Base-by-base conservation (phyloP, 2,797 vertebrate genomes). In the Ctenosaura bakeri region DNA sequence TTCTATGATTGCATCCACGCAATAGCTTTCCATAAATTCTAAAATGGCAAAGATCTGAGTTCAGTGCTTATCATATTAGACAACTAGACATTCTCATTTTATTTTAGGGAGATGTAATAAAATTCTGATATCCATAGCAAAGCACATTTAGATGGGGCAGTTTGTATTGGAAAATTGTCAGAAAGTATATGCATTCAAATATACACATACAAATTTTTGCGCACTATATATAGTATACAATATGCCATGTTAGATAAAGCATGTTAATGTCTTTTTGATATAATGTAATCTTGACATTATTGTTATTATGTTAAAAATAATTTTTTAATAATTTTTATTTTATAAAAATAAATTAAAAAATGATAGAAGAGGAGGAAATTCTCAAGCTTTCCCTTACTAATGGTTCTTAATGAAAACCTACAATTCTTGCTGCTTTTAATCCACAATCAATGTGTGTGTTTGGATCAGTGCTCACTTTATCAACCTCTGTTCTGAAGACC, bases 11-110 rank as follows among this genome's bases (percentile, higher is more conserved):
- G 59, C 26, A 86, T 26, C n/a, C 2, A 78, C 6, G 38, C 73
- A 32, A 87, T 16, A 62, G 10, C n/a, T 93, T 92, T 59, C 84
- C 71, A 64, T 88, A 10, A 80, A 8, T 85, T 26, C 74, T 89
- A 74, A 91, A 93, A 46, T 0, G 74, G 74, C 1, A 1, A 35
- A 16, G 20, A 42, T 0, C 22, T 74, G n/a, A 14, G 22, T 32
- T 62, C 50, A 10, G 14, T 74, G 12, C 26, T 24, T 46, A 71
- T 35, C 3, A 1, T 13, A 4, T 35, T 54, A 5, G 8, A 12
- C 26, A 50, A 84, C 20, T 6, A 50, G 10, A 86, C 73, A 71
- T 24, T 24, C 12, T 42, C 71, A 12, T 74, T 38, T 71, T 64
- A 20, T 42, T 64, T 64, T 83, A 83, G n/a, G 42, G 46, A 18